These are phyloP conservation scores for Anoplolepis gracilipes DNA, from an alignment of 1,140 invertebrate genomes.

Conservation along the genomic window DNA sequence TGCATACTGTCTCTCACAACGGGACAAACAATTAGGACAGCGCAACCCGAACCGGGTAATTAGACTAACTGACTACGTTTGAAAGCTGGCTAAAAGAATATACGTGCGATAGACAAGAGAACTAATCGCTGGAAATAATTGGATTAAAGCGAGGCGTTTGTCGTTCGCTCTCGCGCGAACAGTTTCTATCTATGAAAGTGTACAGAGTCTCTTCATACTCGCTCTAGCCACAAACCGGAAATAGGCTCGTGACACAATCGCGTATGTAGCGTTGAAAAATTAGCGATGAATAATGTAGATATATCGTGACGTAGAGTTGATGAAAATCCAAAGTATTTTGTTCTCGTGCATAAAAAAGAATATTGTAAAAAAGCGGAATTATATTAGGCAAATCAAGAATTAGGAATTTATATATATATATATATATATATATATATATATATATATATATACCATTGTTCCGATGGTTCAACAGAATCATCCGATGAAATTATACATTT, in stretches of 20 bases:
- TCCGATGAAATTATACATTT: background rate
- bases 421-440: too few species aligned
- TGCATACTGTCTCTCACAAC: slow-evolving; percentile 62
- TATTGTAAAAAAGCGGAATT: slow-evolving; percentile 4
- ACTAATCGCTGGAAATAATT: slow-evolving; percentile 73
- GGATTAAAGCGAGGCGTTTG: slow-evolving; percentile 71
- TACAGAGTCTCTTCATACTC: background rate
- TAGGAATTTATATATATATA: background rate
- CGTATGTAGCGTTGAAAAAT: slow-evolving; percentile 29
- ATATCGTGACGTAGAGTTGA: background rate
- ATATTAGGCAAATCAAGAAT: background rate
- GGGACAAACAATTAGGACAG: slow-evolving; percentile 70
- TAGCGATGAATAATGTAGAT: background rate
- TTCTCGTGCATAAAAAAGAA: background rate
- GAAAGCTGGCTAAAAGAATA: slow-evolving; percentile 47
- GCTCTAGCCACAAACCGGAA: slow-evolving; percentile 40
- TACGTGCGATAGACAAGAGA: slow-evolving; percentile 65
- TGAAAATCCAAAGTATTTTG: background rate
- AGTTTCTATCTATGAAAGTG: slow-evolving; percentile 8
- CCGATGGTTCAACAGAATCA: background rate
- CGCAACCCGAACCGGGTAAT: slow-evolving; percentile 70
- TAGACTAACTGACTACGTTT: slow-evolving; percentile 63
- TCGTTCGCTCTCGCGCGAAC: slow-evolving; percentile 41
- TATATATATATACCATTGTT: too few species aligned
- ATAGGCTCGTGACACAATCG: slow-evolving; percentile 19